Evolutionary conservation across 2,797 vertebrate genomes (phyloP).

Genomic region (Rhynchotus rufescens): DNA sequence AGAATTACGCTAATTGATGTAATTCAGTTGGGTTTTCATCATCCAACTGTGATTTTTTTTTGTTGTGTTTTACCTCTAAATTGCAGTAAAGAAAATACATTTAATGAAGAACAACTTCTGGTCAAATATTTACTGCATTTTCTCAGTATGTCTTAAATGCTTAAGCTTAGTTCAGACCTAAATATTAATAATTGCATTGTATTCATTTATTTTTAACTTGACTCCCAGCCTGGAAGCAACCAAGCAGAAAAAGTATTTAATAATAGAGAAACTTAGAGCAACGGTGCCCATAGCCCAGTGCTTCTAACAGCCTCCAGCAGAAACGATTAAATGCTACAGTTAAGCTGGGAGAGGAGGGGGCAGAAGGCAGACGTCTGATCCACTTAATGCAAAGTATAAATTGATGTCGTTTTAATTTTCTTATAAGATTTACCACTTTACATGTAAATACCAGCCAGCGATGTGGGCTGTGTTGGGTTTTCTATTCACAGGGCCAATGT

Average conservation of each 20-base stretch:
- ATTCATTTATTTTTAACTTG: constrained; percentile 38
- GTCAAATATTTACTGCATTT: not conserved
- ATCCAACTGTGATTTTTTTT: not conserved
- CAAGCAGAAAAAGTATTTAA: constrained; percentile 58
- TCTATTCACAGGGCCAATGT: constrained; percentile 34
- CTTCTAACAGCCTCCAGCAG: constrained; percentile 45
- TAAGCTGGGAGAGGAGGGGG: not conserved
- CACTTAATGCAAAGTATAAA: constrained; percentile 64
- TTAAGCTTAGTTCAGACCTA: not conserved
- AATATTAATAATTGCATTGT: constrained; percentile 12
- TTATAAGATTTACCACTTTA: constrained; percentile 63
- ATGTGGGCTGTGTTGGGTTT: constrained; percentile 30
- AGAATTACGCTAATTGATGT: not conserved
- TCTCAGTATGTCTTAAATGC: accelerated
- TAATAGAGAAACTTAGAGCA: constrained; percentile 44
- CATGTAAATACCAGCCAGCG: constrained; percentile 61
- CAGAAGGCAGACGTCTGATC: constrained; percentile 50
- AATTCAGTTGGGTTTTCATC: not conserved
- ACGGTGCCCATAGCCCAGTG: not conserved
- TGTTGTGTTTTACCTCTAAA: not conserved
- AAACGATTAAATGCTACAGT: constrained; percentile 55
- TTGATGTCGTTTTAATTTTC: constrained; percentile 66
- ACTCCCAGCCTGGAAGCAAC: constrained; percentile 29
- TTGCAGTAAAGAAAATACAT: not conserved
- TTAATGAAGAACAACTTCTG: not conserved